phyloP scores from a whole-genome alignment of 2,113 vertebrate species.

The Stercorarius parasiticus region DNA sequence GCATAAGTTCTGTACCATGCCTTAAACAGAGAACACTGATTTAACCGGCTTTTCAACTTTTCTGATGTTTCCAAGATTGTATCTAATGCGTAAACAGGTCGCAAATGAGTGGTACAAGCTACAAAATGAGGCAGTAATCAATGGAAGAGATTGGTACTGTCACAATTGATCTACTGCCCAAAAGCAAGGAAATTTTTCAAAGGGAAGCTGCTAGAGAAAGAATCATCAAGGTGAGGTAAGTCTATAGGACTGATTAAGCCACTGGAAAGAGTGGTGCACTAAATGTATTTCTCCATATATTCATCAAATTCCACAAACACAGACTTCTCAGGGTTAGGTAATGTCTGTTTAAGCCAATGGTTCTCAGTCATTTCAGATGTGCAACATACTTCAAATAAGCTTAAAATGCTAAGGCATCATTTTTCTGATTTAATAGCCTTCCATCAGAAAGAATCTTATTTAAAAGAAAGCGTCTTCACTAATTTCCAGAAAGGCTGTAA shows the following conservation, averaged over 20 bases:
- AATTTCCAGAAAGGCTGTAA: neutral
- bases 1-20: neutral
- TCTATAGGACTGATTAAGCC: conserved; percentile 19
- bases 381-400: neutral
- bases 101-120: neutral
- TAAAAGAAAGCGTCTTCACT: neutral
- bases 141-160: neutral
- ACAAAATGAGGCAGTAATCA: neutral
- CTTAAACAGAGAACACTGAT: neutral
- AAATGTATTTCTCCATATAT: conserved; percentile 37
- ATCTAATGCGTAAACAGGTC: neutral
- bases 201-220: conserved; percentile 6
- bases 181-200: neutral
- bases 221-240: conserved; percentile 19
- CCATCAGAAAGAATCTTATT: neutral
- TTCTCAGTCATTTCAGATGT: conserved; percentile 7
- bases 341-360: conserved; percentile 32
- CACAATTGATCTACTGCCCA: neutral
- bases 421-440: neutral
- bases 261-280: conserved; percentile 20
- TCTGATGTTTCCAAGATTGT: neutral
- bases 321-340: conserved; percentile 40
- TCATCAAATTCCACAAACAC: conserved; percentile 50
- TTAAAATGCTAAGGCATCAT: neutral
- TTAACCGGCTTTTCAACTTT: neutral